Percentiles rank a stretch among this genome's conserved stretches.
Conservation (phyloP, 1,140 invertebrate genomes). For the Drosophila kohkoa region DNA sequence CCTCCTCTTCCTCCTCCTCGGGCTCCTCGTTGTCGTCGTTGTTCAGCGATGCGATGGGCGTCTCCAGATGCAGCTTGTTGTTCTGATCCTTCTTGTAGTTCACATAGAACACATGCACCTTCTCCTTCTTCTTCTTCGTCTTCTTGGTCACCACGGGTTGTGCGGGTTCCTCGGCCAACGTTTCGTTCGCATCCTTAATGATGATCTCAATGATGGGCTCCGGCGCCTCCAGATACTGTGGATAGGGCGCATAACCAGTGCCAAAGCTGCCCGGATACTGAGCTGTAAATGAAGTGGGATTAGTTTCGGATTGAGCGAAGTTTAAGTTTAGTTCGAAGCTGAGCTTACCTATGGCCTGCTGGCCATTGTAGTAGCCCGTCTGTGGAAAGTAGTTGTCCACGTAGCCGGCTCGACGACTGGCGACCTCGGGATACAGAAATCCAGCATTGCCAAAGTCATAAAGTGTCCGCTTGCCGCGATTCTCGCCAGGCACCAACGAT, state of each 20-base stretch:
- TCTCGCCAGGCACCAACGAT: constrained; percentile 56
- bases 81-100: constrained; percentile 93
- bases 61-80: constrained; percentile 85
- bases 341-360: constrained; percentile 70
- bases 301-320: background rate
- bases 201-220: constrained; percentile 96
- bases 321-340: background rate
- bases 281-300: constrained; percentile 42
- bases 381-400: constrained; percentile 71
- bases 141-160: constrained; percentile 86
- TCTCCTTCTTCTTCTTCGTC: constrained; percentile 89
- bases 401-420: constrained; percentile 70
- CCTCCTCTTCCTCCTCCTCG: constrained; percentile 88
- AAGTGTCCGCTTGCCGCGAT: constrained; percentile 79
- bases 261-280: constrained; percentile 68
- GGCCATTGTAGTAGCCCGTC: constrained; percentile 72
- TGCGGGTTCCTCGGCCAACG: constrained; percentile 89
- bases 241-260: constrained; percentile 71
- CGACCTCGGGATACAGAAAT: constrained; percentile 74
- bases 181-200: constrained; percentile 94
- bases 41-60: constrained; percentile 79
- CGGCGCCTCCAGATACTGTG: constrained; percentile 90
- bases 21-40: constrained; percentile 77
- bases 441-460: constrained; percentile 79
- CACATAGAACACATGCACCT: constrained; percentile 95